Evolutionary conservation across 2,797 vertebrate species (phyloP).

Genomic region (Sarcoramphus papa): DNA sequence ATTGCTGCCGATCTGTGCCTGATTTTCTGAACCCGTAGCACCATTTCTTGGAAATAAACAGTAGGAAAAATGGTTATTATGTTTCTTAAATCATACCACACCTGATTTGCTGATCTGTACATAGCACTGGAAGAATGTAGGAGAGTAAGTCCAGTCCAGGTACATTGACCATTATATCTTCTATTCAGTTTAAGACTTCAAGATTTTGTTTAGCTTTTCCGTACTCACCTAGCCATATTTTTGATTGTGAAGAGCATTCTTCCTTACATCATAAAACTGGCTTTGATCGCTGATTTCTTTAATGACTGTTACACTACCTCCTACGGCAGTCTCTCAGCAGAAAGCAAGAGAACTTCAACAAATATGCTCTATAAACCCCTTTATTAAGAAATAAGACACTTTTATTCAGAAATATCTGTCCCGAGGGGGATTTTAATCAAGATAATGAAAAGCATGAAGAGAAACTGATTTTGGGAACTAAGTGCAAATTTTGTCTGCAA

Average conservation of each 20-base stretch:
- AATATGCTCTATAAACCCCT: not conserved
- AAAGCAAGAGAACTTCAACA: not conserved
- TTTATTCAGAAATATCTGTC: not conserved
- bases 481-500: not conserved
- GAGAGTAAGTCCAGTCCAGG: not conserved
- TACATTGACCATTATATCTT: not conserved
- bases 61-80: not conserved
- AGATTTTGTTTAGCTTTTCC: not conserved
- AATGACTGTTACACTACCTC: not conserved
- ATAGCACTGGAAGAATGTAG: not conserved
- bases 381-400: not conserved
- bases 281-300: not conserved
- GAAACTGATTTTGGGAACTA: not conserved
- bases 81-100: not conserved
- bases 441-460: not conserved
- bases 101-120: not conserved
- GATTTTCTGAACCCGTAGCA: not conserved
- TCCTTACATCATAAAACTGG: not conserved
- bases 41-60: not conserved
- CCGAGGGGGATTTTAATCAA: not conserved
- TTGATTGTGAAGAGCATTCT: not conserved
- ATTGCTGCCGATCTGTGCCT: not conserved
- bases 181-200: not conserved
- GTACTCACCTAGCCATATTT: not conserved
- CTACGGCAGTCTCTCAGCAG: not conserved